Conservation (phyloP, 2,113 vertebrate genomes). For the Calidris pygmaea region DNA sequence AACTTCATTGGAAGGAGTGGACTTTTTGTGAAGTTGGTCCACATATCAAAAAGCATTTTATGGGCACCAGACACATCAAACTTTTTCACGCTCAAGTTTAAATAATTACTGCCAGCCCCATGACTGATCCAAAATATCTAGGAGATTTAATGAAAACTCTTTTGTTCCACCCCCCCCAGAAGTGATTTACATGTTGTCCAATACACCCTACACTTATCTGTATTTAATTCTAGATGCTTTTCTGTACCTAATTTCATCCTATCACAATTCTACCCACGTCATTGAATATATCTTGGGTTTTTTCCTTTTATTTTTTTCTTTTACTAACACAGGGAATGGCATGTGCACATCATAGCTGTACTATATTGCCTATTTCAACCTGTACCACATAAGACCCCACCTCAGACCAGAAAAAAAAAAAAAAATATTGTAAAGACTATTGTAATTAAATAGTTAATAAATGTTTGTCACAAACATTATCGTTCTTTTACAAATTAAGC, state of each 20-base stretch:
- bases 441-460: neutral
- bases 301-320: neutral
- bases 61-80: neutral
- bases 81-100: neutral
- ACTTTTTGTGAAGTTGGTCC: neutral
- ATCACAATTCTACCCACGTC: neutral
- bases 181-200: neutral
- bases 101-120: neutral
- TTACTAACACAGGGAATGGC: neutral
- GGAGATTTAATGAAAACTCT: accelerated
- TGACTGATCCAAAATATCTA: neutral
- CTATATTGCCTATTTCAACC: neutral
- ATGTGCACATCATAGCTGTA: neutral
- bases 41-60: neutral
- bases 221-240: neutral
- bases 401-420: neutral
- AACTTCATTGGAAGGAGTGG: neutral
- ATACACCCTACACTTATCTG: neutral
- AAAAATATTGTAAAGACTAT: neutral
- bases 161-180: neutral
- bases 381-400: neutral
- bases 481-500: neutral
- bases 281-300: neutral
- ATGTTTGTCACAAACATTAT: neutral
- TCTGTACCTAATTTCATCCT: neutral